Evolutionary conservation across 2,113 vertebrate species (phyloP).

Genomic region (Willisornis vidua): DNA sequence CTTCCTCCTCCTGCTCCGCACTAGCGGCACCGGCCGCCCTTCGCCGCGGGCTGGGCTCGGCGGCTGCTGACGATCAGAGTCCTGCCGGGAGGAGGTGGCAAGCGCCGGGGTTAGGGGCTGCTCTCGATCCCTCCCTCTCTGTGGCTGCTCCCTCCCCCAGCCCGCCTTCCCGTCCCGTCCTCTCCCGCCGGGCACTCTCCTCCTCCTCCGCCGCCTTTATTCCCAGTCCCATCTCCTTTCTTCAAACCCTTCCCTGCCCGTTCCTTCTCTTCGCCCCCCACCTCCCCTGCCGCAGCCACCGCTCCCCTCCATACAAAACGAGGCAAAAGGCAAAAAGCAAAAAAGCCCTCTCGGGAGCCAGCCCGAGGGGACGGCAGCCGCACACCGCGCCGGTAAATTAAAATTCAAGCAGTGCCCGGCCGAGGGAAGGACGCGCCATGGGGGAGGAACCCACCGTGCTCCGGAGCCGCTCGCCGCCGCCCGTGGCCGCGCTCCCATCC

Average conservation of each 20-base stretch:
- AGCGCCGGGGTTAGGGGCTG: not conserved
- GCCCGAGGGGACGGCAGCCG: not conserved
- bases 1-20: not conserved
- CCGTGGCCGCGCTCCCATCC: constrained; percentile 55
- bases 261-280: not conserved
- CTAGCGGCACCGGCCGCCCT: not conserved
- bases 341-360: not conserved
- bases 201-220: not conserved
- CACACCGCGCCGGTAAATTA: not conserved
- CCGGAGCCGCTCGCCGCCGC: not conserved
- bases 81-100: not conserved
- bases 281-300: not conserved
- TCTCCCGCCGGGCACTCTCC: not conserved
- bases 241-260: not conserved
- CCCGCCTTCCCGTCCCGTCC: not conserved
- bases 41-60: not conserved
- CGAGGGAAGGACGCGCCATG: not conserved
- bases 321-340: not conserved
- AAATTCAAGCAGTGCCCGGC: not conserved
- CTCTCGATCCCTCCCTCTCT: not conserved
- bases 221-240: not conserved
- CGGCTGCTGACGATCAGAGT: not conserved
- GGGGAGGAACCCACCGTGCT: constrained; percentile 44
- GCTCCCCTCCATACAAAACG: not conserved
- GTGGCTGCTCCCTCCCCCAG: not conserved